phyloP scores from a whole-genome alignment of 1,140 invertebrate genomes.

The Aphelenchoides fujianensis region DNA sequence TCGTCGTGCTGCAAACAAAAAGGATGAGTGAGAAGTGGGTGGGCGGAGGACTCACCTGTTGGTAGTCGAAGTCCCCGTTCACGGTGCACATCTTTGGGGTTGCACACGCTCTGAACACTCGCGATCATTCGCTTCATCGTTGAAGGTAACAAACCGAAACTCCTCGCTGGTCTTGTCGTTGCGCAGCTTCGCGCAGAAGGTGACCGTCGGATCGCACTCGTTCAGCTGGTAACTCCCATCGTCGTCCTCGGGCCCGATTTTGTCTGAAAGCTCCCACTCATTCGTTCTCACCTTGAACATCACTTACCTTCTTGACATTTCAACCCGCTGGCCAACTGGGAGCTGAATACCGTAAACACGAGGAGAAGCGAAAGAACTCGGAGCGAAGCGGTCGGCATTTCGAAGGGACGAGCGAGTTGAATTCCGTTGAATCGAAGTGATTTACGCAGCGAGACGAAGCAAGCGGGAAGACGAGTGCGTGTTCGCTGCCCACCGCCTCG shows the following conservation, averaged over 20 bases:
- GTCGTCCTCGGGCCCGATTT: background rate
- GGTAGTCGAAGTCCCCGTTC: background rate
- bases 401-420: background rate
- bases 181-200: background rate
- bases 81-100: constrained; percentile 1
- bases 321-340: background rate
- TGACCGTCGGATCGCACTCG: background rate
- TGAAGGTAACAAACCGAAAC: constrained; percentile 3
- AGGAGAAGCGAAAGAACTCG: background rate
- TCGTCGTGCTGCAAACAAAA: background rate
- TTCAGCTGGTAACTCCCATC: background rate
- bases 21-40: background rate
- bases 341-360: background rate
- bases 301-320: constrained; percentile 2
- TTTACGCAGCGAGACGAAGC: background rate
- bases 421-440: too few relatives aligned
- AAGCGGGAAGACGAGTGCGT: too few relatives aligned
- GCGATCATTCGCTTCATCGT: too few relatives aligned
- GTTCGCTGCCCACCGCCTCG: too few relatives aligned
- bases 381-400: background rate
- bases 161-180: background rate
- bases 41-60: background rate
- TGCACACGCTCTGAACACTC: constrained; percentile 13
- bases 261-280: too few relatives aligned
- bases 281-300: too few relatives aligned